Evolutionary conservation across 2,797 vertebrate genomes (phyloP), one percentile per base, ranked within the genome.

Genomic region (Eptatretus atami): DNA sequence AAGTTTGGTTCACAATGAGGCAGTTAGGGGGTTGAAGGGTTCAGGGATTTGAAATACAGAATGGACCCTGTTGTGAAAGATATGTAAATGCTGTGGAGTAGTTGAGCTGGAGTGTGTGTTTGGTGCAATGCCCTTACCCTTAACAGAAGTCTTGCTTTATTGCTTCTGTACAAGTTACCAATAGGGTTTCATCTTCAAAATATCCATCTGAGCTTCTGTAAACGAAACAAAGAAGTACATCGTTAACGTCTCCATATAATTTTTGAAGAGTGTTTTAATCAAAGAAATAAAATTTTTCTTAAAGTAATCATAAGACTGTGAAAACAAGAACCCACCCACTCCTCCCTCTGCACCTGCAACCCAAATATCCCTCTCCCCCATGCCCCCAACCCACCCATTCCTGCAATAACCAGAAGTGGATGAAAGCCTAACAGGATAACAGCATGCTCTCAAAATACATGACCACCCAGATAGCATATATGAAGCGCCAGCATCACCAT

Each of bases 141-240:
- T 55, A 96, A 73, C 65, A 96, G 77, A 60, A 96, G 74, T 24
- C 86, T 80, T 0, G 86, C 82, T 68, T 92, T 86, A 95, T 87
- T 1, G 88, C 90, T 69, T 96, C 88, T 71, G 83, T 93, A 73
- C 88, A 95, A 9, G 88, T 92, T 70, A 96, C 81, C 72, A 96
- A 73, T 96, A 96, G 0, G 88, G 90, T 76, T 95, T 96, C 90
- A 96, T 95, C 64, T 88, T 72, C 66, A 96, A 75, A 71, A 96
- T 88, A 71, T 96, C 90, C 74, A 88, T 64, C 87, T 85, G 57
- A 94, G 78, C 73, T 96, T 96, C 90, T 96, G 74, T 11, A 15
- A 69, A 54, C 6, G 55, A 12, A 63, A 63, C 44, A 2, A 10
- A 61, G 57, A 25, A 61, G 57, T 9, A 25, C 31, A 5, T 44